A percentile compares a stretch with the other conserved stretches of the same genome.
Conservation (phyloP, 2,797 vertebrate species). For the Urocyon cinereoargenteus region DNA sequence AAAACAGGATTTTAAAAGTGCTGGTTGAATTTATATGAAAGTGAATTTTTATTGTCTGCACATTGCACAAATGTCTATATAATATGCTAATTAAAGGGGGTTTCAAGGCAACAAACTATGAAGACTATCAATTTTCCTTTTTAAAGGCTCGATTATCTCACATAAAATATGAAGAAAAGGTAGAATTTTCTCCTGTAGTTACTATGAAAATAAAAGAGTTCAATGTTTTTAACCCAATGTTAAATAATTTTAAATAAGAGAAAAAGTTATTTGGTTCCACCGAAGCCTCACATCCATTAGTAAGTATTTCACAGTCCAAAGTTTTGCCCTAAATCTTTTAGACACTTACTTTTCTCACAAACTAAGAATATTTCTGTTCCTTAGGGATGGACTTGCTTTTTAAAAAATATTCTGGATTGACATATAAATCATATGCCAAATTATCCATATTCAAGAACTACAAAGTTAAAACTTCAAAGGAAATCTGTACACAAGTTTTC, state of each 20-base stretch:
- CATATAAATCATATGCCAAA: neutral
- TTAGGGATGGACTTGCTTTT: neutral
- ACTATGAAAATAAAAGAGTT: conserved; percentile 33
- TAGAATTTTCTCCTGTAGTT: conserved; percentile 28
- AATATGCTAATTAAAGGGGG: neutral
- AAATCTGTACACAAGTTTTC: neutral
- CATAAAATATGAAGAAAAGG: conserved; percentile 7
- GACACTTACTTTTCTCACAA: neutral
- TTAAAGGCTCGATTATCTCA: neutral
- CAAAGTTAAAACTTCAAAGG: neutral
- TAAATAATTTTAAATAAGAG: conserved; percentile 63
- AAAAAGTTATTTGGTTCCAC: neutral
- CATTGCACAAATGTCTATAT: conserved; percentile 5
- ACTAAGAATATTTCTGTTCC: neutral
- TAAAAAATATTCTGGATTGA: neutral
- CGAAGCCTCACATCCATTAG: neutral
- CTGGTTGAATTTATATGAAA: conserved; percentile 21
- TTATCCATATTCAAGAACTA: neutral
- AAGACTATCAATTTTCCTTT: conserved; percentile 29
- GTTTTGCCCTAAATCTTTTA: neutral
- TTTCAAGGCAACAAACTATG: neutral
- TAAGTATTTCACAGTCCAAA: neutral
- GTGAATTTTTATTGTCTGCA: conserved; percentile 20
- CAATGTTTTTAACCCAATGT: neutral
- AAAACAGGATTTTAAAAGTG: conserved; percentile 36